Percentiles rank a stretch among this genome's conserved stretches.
These are phyloP conservation scores for Rhabdophis nuchalis DNA, from an alignment of 2,797 vertebrate species.

Conservation along the genomic window DNA sequence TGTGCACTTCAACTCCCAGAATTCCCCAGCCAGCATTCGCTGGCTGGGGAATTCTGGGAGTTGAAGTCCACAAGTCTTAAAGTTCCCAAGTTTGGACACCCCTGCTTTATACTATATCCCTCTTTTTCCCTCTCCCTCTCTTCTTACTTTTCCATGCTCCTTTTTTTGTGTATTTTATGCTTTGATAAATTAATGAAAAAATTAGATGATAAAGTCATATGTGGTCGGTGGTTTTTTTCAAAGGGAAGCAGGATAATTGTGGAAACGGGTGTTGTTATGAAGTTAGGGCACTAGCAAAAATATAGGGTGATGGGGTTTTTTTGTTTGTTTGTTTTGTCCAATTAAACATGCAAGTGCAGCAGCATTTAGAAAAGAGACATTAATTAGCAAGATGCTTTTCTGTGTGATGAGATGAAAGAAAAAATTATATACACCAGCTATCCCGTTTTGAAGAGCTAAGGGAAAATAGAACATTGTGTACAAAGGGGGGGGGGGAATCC, in stretches of 20 bases:
- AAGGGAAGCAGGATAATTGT: neutral
- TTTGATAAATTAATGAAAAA: too few relatives aligned
- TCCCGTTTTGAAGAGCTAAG: neutral
- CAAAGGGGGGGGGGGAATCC: neutral
- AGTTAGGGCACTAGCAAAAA: neutral
- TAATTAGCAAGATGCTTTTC: neutral
- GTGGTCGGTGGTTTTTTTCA: too few relatives aligned
- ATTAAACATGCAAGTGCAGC: neutral
- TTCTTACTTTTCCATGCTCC: too few relatives aligned
- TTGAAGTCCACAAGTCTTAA: too few relatives aligned
- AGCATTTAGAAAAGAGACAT: neutral
- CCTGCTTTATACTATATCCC: too few relatives aligned
- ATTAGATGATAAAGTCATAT: neutral
- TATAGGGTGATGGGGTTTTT: neutral
- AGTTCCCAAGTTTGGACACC: too few relatives aligned
- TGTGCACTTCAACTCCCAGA: too few relatives aligned
- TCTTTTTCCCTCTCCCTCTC: too few relatives aligned
- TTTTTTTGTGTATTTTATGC: too few relatives aligned
- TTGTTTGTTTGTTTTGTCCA: neutral
- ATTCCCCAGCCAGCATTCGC: too few relatives aligned
- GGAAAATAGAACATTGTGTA: neutral
- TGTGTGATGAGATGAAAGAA: neutral
- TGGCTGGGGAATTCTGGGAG: too few relatives aligned
- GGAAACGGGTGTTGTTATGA: neutral
- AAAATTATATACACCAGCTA: neutral